Conservation (phyloP, 2,113 vertebrate genomes). For the Holacanthus passer region DNA sequence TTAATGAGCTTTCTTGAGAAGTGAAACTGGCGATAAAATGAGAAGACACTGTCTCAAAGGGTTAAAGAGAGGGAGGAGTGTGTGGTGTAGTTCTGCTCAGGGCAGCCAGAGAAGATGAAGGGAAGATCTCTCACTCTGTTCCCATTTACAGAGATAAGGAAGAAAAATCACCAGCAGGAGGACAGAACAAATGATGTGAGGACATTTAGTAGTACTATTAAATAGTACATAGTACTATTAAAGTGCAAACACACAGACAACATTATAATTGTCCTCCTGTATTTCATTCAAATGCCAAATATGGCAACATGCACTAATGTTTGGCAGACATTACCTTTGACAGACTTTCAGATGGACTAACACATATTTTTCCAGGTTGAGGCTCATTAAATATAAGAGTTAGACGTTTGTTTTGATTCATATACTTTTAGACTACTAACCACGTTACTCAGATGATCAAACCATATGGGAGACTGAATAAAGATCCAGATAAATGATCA, state of each 20-base stretch:
- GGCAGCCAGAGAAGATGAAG: background rate
- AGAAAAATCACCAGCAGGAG: background rate
- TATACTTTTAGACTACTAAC: too few relatives aligned
- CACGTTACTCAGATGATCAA: too few relatives aligned
- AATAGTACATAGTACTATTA: too few relatives aligned
- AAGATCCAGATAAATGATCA: too few relatives aligned
- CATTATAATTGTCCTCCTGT: background rate
- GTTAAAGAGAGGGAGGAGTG: slow-evolving; percentile 26
- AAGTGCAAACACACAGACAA: background rate
- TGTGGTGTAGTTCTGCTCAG: background rate
- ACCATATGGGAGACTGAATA: too few relatives aligned
- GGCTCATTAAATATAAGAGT: too few relatives aligned
- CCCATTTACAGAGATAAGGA: background rate
- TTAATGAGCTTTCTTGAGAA: background rate
- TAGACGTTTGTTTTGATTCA: too few relatives aligned
- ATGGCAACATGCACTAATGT: background rate
- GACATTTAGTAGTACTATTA: too few relatives aligned
- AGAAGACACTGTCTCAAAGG: background rate
- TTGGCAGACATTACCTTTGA: background rate
- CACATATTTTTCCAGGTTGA: background rate
- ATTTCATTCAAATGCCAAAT: background rate
- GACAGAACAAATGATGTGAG: background rate
- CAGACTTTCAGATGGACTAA: background rate
- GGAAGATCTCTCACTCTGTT: slow-evolving; percentile 56
- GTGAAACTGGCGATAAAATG: background rate